Evolutionary conservation across 1,140 invertebrate genomes (phyloP).

Genomic region (Spodoptera litura): DNA sequence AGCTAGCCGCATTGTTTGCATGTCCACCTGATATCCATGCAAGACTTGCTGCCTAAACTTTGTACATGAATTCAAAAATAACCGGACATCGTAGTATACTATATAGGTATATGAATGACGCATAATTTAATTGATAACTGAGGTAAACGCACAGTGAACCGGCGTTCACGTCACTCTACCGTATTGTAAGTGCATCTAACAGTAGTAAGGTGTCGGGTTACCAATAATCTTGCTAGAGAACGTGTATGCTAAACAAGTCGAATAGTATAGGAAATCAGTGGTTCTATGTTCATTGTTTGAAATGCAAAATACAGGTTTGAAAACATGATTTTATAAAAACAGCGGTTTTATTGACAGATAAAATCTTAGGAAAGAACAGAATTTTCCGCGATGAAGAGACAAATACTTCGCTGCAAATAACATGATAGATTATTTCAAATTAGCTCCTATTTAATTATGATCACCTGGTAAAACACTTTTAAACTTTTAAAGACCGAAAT

Average conservation of each 20-base stretch:
- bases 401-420: no score
- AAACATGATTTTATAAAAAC: no score
- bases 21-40: slow-evolving; percentile 58
- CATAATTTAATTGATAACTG: slow-evolving; percentile 29
- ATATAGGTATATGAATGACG: slow-evolving; percentile 1
- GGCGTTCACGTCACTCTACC: slow-evolving; percentile 14
- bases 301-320: background rate
- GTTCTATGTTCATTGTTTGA: background rate
- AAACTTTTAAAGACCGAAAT: no score
- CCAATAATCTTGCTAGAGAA: slow-evolving; percentile 13
- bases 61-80: slow-evolving; percentile 52
- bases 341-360: background rate
- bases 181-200: slow-evolving; percentile 19
- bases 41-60: slow-evolving; percentile 50
- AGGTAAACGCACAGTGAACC: background rate
- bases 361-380: background rate
- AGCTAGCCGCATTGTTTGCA: slow-evolving; percentile 59
- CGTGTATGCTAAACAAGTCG: slow-evolving; percentile 15
- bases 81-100: slow-evolving; percentile 46
- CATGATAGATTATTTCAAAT: no score
- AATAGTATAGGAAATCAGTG: background rate
- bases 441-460: no score
- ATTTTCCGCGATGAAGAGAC: no score
- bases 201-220: slow-evolving; percentile 9
- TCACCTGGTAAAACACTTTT: no score